Evolutionary conservation across 2,113 vertebrate species (phyloP).

Genomic region (Petrocephalus microphthalmus): DNA sequence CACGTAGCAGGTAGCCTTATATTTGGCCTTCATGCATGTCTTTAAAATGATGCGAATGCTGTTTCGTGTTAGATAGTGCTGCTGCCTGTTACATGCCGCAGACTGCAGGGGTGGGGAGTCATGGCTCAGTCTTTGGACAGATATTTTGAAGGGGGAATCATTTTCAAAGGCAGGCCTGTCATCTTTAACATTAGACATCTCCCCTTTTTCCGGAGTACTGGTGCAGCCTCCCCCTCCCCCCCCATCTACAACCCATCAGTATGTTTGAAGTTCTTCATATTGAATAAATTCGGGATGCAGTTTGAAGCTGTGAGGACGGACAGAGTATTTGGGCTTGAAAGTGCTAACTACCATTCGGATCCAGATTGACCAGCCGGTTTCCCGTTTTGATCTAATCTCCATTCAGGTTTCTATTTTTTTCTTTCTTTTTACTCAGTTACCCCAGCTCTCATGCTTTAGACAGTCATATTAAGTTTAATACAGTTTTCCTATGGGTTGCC

Average conservation of each 20-base stretch:
- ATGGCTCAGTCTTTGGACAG: not conserved
- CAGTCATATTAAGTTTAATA: not conserved
- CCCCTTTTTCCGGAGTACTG: not conserved
- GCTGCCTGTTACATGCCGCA: not conserved
- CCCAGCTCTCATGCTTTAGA: not conserved
- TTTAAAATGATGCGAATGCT: not conserved
- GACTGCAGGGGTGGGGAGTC: not conserved
- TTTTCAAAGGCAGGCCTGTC: not conserved
- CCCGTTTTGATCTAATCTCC: not conserved
- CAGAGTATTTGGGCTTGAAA: not conserved
- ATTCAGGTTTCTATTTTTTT: not conserved
- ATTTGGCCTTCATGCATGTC: not conserved
- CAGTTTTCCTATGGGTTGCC: not conserved
- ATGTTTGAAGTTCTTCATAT: not conserved
- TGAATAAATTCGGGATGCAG: not conserved
- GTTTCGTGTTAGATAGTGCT: not conserved
- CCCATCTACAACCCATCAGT: not conserved
- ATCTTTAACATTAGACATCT: not conserved
- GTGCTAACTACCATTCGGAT: not conserved
- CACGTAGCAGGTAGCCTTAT: not conserved
- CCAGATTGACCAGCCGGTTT: not conserved
- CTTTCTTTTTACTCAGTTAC: not conserved
- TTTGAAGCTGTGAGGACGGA: not conserved
- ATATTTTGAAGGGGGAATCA: not conserved
- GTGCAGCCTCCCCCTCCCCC: not conserved